Percentiles rank a stretch among this genome's conserved stretches.
Conservation (phyloP, 2,113 vertebrate genomes). For the Psilopogon haemacephalus region DNA sequence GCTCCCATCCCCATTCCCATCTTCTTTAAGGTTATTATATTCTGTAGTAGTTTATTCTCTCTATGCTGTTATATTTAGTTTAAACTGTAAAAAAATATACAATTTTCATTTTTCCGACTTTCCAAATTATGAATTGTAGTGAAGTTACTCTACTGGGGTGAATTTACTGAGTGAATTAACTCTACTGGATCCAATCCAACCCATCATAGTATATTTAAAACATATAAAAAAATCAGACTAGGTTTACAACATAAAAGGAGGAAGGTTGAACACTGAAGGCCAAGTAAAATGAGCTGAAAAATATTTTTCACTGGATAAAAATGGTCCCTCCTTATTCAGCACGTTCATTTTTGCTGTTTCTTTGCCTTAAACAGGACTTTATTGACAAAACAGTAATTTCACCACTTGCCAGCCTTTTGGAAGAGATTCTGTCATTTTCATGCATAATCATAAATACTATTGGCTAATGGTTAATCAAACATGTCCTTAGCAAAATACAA, state of each 20-base stretch:
- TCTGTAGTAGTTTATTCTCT: too few relatives aligned
- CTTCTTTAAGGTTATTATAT: too few relatives aligned
- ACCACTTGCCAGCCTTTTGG: neutral
- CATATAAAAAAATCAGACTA: neutral
- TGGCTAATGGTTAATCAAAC: neutral
- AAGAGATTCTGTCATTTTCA: neutral
- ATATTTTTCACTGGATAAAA: neutral
- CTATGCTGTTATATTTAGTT: too few relatives aligned
- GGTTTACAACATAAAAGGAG: neutral
- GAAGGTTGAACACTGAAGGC: neutral
- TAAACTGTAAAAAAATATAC: too few relatives aligned
- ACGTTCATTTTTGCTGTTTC: neutral
- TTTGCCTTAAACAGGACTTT: neutral
- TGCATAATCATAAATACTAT: neutral
- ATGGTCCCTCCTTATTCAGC: neutral
- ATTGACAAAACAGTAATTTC: neutral
- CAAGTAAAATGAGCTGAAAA: neutral
- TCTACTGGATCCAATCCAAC: too few relatives aligned
- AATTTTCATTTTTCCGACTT: too few relatives aligned
- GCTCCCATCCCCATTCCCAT: too few relatives aligned
- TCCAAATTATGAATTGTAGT: too few relatives aligned
- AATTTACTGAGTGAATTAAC: too few relatives aligned
- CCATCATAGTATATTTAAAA: too few relatives aligned
- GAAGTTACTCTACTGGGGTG: too few relatives aligned
- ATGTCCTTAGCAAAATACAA: neutral